Percentiles rank a stretch among this genome's conserved stretches.
Conservation (phyloP, 2,888 invertebrate species). For the Rhaphigaster nebulosa region DNA sequence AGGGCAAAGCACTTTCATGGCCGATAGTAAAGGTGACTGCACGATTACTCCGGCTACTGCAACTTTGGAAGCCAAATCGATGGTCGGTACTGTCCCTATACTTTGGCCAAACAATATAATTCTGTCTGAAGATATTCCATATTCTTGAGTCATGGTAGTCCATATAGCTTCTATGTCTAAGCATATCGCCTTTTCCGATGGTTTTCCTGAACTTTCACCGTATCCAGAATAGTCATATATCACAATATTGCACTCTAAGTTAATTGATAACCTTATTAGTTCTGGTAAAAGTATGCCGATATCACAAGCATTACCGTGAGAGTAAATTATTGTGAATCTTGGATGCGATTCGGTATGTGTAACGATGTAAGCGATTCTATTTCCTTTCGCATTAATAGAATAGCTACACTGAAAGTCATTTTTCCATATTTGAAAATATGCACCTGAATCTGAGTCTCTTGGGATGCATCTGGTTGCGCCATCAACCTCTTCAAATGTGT, state of each 20-base stretch:
- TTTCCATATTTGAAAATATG: background rate
- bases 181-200: background rate
- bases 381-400: background rate
- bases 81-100: conserved; percentile 1
- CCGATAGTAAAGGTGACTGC: background rate
- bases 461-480: background rate
- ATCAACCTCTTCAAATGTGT: background rate
- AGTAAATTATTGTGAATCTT: background rate
- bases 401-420: background rate
- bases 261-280: background rate
- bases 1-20: background rate
- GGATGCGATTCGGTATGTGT: background rate
- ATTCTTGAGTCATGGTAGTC: background rate
- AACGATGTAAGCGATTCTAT: background rate
- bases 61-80: conserved; percentile 26
- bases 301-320: conserved; percentile 5
- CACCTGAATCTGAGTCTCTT: no score
- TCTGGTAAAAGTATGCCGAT: background rate
- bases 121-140: background rate
- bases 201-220: conserved; percentile 11
- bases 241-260: background rate
- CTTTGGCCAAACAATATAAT: background rate
- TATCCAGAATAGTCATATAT: conserved; percentile 11
- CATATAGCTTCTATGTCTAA: background rate
- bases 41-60: background rate